Evolutionary conservation across 35 echinoderm and acorn worm genomes (phyloP).

Genomic region (Holothuria glaberrima): DNA sequence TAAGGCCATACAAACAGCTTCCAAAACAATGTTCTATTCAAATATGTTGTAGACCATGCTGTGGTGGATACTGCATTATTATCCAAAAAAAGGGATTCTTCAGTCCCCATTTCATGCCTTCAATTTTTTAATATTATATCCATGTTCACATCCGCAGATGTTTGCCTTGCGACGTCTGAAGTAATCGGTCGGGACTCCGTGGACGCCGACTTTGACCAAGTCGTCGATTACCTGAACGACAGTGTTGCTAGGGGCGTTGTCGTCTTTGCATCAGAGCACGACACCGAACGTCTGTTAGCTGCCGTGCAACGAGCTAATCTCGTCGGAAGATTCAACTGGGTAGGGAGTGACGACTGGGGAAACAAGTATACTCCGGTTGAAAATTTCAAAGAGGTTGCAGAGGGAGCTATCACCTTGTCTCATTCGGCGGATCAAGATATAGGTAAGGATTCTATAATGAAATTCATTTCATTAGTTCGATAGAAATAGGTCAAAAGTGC

Average conservation of each 20-base stretch:
- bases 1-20: too few relatives aligned
- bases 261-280: constrained; percentile 84
- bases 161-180: constrained; percentile 80
- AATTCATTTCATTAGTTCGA: too few relatives aligned
- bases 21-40: too few relatives aligned
- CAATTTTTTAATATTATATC: too few relatives aligned
- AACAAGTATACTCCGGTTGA: constrained; percentile 85
- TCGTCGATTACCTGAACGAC: constrained; percentile 74
- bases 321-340: constrained; percentile 79
- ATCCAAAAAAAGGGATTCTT: too few relatives aligned
- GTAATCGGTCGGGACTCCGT: constrained; percentile 73
- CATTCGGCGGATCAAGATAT: constrained; percentile 74
- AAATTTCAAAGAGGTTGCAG: constrained; percentile 64
- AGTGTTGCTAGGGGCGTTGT: constrained; percentile 73
- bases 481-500: too few relatives aligned
- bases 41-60: too few relatives aligned
- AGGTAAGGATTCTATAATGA: constrained; percentile 30
- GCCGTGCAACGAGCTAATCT: constrained; percentile 74
- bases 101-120: too few relatives aligned
- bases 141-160: constrained; percentile 52
- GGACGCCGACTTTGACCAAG: constrained; percentile 71
- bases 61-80: too few relatives aligned
- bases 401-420: constrained; percentile 88
- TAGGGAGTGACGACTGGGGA: constrained; percentile 98
- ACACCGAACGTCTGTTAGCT: constrained; percentile 70